Percentiles rank a stretch among this genome's conserved stretches.
phyloP scores from a whole-genome alignment of 2,888 invertebrate genomes.

The Pyrocoelia pectoralis region DNA sequence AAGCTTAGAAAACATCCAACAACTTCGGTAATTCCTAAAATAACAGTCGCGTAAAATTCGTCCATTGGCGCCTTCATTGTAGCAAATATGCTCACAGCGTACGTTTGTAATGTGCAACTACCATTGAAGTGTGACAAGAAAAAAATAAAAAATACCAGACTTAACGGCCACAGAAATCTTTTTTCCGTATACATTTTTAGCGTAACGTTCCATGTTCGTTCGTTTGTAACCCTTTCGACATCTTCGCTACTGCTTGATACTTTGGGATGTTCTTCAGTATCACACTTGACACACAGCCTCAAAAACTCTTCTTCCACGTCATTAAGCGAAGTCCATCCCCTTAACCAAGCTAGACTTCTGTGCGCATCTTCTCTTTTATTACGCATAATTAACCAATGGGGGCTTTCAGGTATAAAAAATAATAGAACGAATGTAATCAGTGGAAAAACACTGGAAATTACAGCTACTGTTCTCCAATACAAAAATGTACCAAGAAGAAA shows the following conservation, averaged over 20 bases:
- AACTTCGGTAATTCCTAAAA: conserved; percentile 75
- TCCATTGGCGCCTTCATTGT: conserved; percentile 76
- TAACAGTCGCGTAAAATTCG: conserved; percentile 77
- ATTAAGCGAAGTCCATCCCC: conserved; percentile 75
- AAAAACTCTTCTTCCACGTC: conserved; percentile 69
- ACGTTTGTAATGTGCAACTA: conserved; percentile 76
- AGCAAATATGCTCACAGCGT: conserved; percentile 77
- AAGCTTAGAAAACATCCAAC: conserved; percentile 73
- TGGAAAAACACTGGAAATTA: not conserved
- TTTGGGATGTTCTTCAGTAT: not conserved
- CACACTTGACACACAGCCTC: conserved; percentile 54
- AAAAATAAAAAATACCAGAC: conserved; percentile 71
- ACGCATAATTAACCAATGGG: conserved; percentile 79
- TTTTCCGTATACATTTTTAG: conserved; percentile 53
- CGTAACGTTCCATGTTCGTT: not conserved
- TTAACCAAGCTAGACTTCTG: conserved; percentile 76
- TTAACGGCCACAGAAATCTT: conserved; percentile 74
- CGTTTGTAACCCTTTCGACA: no score
- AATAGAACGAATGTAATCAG: not conserved
- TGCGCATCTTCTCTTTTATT: conserved; percentile 72
- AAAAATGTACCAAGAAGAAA: not conserved
- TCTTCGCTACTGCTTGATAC: not conserved
- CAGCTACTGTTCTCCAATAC: conserved; percentile 1
- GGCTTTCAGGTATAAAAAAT: conserved; percentile 78
- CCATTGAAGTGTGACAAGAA: conserved; percentile 80